These are phyloP conservation scores for Penaeus indicus DNA, from an alignment of 1,140 invertebrate genomes.

Conservation along the genomic window DNA sequence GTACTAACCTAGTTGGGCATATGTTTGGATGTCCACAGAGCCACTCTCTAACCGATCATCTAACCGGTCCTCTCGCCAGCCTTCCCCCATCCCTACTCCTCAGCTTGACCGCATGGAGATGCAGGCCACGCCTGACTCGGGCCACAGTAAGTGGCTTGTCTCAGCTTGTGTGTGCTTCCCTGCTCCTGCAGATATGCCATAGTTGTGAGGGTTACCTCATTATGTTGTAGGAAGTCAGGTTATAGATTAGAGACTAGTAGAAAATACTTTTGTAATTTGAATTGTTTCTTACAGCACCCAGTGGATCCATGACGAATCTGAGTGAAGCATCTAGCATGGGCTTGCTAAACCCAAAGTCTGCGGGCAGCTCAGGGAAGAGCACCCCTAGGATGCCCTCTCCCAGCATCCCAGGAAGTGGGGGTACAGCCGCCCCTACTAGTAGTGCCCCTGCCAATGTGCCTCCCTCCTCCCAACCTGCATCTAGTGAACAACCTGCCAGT, in stretches of 20 bases:
- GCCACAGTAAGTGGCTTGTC: constrained; percentile 46
- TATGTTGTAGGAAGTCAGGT: too few relatives aligned
- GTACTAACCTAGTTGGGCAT: constrained; percentile 24
- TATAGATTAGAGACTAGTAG: too few relatives aligned
- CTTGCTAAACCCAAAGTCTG: too few relatives aligned
- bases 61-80: constrained; percentile 56
- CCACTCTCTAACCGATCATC: constrained; percentile 54
- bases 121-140: constrained; percentile 48
- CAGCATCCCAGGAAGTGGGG: not conserved
- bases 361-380: too few relatives aligned
- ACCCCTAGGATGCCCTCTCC: constrained; percentile 37
- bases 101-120: constrained; percentile 57
- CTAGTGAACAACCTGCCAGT: constrained; percentile 30
- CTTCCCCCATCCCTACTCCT: constrained; percentile 50
- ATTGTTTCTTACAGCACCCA: constrained; percentile 35
- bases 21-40: constrained; percentile 35
- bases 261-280: not conserved
- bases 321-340: constrained; percentile 20
- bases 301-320: constrained; percentile 26
- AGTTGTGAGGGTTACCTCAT: not conserved
- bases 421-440: not conserved
- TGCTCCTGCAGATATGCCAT: not conserved
- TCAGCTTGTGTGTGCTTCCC: constrained; percentile 22
- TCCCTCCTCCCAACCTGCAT: not conserved
- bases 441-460: constrained; percentile 36